Conservation (phyloP, 2,113 vertebrate genomes). For the Podocnemis expansa region DNA sequence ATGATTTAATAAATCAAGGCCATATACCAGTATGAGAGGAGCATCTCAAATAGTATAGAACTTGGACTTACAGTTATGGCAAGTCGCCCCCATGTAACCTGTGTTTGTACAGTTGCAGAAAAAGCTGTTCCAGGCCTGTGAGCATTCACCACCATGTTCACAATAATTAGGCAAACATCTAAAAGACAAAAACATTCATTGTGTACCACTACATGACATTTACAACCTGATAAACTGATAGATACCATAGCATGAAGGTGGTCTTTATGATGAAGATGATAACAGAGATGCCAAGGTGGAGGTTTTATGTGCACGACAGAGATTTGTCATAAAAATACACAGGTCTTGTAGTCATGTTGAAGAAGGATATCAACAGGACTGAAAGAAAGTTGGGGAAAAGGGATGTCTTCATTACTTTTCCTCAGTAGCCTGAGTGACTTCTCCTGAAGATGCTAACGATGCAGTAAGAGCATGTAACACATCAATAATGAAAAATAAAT, state of each 20-base stretch:
- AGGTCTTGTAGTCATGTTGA: neutral
- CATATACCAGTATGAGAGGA: neutral
- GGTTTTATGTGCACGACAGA: neutral
- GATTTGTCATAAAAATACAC: neutral
- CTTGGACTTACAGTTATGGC: slow-evolving; percentile 86
- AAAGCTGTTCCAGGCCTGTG: slow-evolving; percentile 93
- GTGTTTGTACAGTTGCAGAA: slow-evolving; percentile 90
- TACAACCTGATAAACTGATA: neutral
- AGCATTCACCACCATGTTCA: slow-evolving; percentile 91
- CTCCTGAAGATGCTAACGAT: neutral
- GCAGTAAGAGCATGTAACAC: neutral
- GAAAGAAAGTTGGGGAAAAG: neutral
- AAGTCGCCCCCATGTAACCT: slow-evolving; percentile 92
- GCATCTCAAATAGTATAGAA: neutral
- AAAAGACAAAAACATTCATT: neutral
- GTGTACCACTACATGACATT: neutral
- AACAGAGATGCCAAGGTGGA: neutral
- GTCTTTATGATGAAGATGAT: neutral
- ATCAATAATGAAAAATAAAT: neutral
- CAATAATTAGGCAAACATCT: slow-evolving; percentile 94
- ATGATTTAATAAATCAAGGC: neutral
- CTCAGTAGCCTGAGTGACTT: accelerated
- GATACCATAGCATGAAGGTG: neutral
- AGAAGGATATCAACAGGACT: neutral
- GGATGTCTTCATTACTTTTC: neutral